Evolutionary conservation across 2,797 vertebrate genomes (phyloP).

Genomic region (Cygnus olor): DNA sequence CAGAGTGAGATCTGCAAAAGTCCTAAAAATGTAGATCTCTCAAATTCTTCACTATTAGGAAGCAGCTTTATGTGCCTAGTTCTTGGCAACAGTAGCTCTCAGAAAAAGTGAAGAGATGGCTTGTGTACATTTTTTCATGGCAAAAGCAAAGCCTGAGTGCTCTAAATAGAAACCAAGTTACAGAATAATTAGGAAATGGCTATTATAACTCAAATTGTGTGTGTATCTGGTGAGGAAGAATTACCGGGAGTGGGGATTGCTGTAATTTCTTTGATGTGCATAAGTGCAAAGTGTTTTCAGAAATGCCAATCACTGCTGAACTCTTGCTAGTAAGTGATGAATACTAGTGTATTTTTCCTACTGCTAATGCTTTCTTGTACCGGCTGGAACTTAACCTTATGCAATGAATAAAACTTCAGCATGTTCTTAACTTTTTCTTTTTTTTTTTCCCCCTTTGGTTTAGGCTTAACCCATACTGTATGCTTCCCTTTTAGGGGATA

Average conservation of each 20-base stretch:
- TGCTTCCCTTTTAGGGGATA: not conserved
- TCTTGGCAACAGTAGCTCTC: not conserved
- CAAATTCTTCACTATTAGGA: not conserved
- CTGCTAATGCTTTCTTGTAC: not conserved
- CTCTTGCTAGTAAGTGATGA: not conserved
- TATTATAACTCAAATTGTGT: not conserved
- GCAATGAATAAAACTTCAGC: not conserved
- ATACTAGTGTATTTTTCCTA: not conserved
- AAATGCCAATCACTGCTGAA: not conserved
- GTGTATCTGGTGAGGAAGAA: conserved; percentile 4
- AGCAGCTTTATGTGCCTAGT: not conserved
- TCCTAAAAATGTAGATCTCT: not conserved
- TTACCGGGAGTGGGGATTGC: not conserved
- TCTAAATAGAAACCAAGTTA: conserved; percentile 20
- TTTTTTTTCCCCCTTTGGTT: not conserved
- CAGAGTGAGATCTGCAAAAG: not conserved
- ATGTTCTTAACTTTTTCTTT: not conserved
- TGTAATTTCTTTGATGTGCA: not conserved
- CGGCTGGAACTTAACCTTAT: not conserved
- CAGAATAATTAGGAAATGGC: conserved; percentile 13
- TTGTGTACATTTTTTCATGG: not conserved
- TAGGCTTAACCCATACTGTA: not conserved
- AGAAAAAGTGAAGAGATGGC: not conserved
- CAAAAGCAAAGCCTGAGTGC: not conserved
- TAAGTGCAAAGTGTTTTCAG: conserved; percentile 4